Conservation (phyloP, 1,140 invertebrate genomes). For the Lutraria rhynchaena region DNA sequence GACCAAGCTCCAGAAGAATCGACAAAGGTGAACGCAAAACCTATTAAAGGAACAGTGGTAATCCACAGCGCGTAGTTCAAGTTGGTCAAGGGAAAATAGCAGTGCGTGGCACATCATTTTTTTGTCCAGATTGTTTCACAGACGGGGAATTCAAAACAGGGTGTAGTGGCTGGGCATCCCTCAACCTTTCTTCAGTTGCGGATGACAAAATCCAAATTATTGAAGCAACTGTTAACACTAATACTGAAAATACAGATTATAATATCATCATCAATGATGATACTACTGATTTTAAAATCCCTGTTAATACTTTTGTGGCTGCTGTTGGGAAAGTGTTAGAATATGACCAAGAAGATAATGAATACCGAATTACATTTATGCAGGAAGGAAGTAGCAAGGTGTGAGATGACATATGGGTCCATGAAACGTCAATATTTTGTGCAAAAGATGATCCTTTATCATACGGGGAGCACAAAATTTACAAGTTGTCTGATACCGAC, state of each 20-base stretch:
- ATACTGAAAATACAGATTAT: no score
- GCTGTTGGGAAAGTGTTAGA: not conserved
- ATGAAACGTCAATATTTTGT: not conserved
- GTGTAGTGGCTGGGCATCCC: not conserved
- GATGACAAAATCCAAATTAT: not conserved
- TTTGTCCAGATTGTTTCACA: conserved; percentile 3
- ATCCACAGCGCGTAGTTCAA: conserved; percentile 24
- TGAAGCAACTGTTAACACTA: no score
- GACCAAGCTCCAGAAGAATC: conserved; percentile 1
- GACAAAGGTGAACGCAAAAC: not conserved
- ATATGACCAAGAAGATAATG: not conserved
- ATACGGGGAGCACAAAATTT: not conserved
- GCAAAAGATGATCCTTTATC: not conserved
- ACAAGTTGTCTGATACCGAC: no score
- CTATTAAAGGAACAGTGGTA: conserved; percentile 2
- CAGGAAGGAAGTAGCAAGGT: not conserved
- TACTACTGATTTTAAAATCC: not conserved
- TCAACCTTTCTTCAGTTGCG: no score
- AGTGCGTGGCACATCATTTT: conserved; percentile 2
- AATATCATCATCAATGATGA: not conserved
- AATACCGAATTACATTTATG: conserved; percentile 6
- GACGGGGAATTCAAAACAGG: not conserved
- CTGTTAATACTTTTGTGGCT: not conserved
- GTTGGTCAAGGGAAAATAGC: not conserved
- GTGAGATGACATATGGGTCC: not conserved